Evolutionary conservation across 2,113 vertebrate genomes (phyloP).

Genomic region (Bucco capensis): DNA sequence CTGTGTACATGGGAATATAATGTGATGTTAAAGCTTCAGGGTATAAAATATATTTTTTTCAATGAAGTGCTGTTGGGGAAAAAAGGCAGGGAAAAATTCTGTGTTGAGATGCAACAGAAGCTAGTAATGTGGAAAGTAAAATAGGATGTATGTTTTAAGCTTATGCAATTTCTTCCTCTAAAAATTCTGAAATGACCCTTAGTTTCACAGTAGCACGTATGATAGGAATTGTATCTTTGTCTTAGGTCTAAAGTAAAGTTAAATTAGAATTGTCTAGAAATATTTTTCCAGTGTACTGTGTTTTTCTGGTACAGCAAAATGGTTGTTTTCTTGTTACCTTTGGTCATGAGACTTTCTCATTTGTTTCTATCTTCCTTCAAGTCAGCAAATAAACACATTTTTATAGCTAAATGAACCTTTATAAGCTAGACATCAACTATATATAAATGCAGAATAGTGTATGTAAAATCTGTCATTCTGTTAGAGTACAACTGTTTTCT

Average conservation of each 20-base stretch:
- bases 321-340: background rate
- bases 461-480: background rate
- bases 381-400: background rate
- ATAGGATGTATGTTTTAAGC: background rate
- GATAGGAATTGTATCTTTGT: background rate
- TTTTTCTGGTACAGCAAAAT: background rate
- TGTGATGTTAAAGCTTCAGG: conserved; percentile 47
- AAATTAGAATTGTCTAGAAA: conserved; percentile 22
- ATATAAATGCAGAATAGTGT: conserved; percentile 1
- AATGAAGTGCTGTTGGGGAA: conserved; percentile 8
- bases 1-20: conserved; percentile 40
- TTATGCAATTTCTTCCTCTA: background rate
- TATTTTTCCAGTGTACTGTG: background rate
- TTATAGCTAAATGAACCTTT: conserved; percentile 22
- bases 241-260: background rate
- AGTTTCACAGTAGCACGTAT: background rate
- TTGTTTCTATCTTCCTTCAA: conserved; percentile 2
- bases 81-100: conserved; percentile 8
- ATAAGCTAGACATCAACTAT: conserved; percentile 15
- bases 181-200: background rate
- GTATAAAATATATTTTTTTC: conserved; percentile 20
- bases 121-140: background rate
- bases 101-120: conserved; percentile 53
- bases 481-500: conserved; percentile 2
- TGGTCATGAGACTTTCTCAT: background rate